Base-by-base conservation (phyloP, 2,797 vertebrate species). In the Sparidentex hasta region DNA sequence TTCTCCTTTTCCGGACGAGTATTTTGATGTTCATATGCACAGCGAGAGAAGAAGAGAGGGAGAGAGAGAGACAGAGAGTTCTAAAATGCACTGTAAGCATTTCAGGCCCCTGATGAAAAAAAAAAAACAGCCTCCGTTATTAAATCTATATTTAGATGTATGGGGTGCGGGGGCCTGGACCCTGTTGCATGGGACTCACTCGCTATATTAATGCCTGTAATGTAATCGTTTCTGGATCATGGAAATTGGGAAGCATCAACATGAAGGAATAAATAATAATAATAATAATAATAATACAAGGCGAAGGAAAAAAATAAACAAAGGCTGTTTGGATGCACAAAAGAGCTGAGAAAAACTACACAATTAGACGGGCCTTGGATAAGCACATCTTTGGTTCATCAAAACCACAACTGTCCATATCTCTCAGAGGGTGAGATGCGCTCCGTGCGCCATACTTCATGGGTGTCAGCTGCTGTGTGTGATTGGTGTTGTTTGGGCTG, bases 91-190 rank as follows among this genome's bases (percentile, higher is more conserved):
- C 87, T 68, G 90, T 92, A 95, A 95, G 93, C 92, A 92, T 87
- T 93, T 92, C 74, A 77, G 80, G 78, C 84, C 83, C 73, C 84
- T 83, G 85, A 93, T 92, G 89, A 89, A 33, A 33, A 33, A 33
- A 29, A 29, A 29, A 29, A 86, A 84, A 23, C 66, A 83, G 71
- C 80, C 80, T 72, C 61, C 79, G 83, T 94, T 94, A 94, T 95
- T 95, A 94, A 94, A 94, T 94, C 92, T 94, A 92, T 94, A 92
- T 95, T 92, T 95, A 94, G 92, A 93, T 93, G 78, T 88, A 92
- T 89, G 81, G 85, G 82, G 68, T 74, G 76, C 41, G 86, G 77
- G 66, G 62, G 87, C 74, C 74, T 71, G 57, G 58, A 67, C 73
- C 77, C 72, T 77, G 88, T 89, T 91, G 81, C 83, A 80, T 68